These are phyloP conservation scores for Hirtodrosophila cameraria DNA, from an alignment of 2,888 invertebrate species.

Conservation along the genomic window DNA sequence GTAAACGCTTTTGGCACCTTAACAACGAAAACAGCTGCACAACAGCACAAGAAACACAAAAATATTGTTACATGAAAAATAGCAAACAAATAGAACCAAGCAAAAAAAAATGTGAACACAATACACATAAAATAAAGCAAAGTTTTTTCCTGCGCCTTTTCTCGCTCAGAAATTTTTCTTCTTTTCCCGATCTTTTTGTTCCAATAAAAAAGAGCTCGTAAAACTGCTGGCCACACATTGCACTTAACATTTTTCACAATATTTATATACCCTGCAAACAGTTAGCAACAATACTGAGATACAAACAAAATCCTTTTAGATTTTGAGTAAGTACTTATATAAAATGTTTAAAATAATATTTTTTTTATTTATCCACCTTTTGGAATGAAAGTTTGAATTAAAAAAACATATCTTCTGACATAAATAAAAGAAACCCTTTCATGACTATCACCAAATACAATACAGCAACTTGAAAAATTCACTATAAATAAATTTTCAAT, in stretches of 20 bases:
- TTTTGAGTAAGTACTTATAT: no score
- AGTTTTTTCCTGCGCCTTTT: constrained; percentile 30
- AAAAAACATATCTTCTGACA: no score
- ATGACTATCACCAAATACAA: no score
- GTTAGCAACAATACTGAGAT: not conserved
- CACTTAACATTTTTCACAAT: constrained; percentile 23
- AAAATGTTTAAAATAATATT: no score
- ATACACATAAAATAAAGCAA: constrained; percentile 34
- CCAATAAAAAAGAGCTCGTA: constrained; percentile 26
- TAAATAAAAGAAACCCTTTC: no score
- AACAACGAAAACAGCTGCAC: constrained; percentile 68
- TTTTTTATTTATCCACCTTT: no score
- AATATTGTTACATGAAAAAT: constrained; percentile 63
- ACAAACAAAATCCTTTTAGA: no score
- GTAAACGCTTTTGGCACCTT: constrained; percentile 63
- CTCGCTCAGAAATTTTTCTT: constrained; percentile 5
- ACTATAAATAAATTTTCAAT: no score
- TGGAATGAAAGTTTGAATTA: no score
- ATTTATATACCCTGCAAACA: constrained; percentile 12
- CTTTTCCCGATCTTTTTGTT: constrained; percentile 16
- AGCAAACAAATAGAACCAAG: constrained; percentile 63
- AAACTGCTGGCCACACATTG: constrained; percentile 39
- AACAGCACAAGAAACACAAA: constrained; percentile 38
- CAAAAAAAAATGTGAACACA: constrained; percentile 8
- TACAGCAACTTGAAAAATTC: no score